Conservation (phyloP, 2,797 vertebrate genomes). For the Sebastolobus alascanus region DNA sequence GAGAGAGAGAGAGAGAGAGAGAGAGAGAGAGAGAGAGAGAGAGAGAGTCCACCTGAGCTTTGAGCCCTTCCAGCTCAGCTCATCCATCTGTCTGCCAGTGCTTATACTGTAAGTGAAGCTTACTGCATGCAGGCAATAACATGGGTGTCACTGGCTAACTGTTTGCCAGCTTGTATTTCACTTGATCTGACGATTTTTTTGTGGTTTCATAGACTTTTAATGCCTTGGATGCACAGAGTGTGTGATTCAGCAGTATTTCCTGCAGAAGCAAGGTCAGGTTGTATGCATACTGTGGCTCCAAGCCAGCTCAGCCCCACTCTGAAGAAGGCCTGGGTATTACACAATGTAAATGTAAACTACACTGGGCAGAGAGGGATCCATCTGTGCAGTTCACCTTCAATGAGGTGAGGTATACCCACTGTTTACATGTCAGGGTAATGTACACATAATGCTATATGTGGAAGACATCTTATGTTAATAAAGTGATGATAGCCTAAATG, state of each 20-base stretch:
- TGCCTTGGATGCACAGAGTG: conserved; percentile 1
- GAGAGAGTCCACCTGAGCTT: conserved; percentile 73
- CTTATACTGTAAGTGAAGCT: conserved; percentile 68
- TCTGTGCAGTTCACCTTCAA: conserved; percentile 5
- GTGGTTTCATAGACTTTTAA: not conserved
- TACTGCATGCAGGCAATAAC: conserved; percentile 46
- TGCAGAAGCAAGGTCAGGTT: conserved; percentile 60
- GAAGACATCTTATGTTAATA: not conserved
- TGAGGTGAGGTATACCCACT: conserved; percentile 20
- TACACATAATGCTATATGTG: not conserved
- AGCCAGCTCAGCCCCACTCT: conserved; percentile 33
- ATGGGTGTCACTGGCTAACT: conserved; percentile 10
- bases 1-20: conserved; percentile 14
- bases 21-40: conserved; percentile 35
- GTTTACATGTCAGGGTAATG: conserved; percentile 46
- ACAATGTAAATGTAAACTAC: conserved; percentile 5
- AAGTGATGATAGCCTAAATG: not conserved
- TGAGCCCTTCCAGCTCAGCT: conserved; percentile 78
- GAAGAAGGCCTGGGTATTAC: conserved; percentile 5
- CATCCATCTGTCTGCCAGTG: conserved; percentile 74
- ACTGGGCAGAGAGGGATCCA: not conserved
- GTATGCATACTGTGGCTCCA: conserved; percentile 18
- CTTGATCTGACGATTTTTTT: conserved; percentile 4
- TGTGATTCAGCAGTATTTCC: conserved; percentile 75
- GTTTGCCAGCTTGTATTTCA: conserved; percentile 33